Evolutionary conservation across 2,113 vertebrate genomes (phyloP).

Genomic region (Hymenochirus boettgeri): DNA sequence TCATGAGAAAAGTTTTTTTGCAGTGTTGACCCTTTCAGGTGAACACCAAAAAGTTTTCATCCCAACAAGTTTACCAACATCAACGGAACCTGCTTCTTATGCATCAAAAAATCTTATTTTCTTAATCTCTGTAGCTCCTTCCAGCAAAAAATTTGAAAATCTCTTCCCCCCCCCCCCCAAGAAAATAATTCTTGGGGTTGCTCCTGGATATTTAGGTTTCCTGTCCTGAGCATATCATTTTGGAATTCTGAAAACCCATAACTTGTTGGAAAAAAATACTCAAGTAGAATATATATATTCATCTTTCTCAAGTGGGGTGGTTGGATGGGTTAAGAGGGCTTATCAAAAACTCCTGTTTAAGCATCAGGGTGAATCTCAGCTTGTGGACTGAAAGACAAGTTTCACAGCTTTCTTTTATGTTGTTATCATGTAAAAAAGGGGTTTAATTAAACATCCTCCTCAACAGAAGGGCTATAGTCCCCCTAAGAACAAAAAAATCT

Average conservation of each 20-base stretch:
- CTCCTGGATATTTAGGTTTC: constrained; percentile 16
- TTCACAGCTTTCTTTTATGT: background rate
- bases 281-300: too few relatives aligned
- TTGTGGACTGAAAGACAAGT: background rate
- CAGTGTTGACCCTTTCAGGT: background rate
- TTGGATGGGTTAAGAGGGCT: constrained; percentile 5
- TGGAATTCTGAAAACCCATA: background rate
- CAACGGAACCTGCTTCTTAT: too few relatives aligned
- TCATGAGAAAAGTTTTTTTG: background rate
- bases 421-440: constrained; percentile 9
- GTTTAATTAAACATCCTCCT: background rate
- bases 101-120: too few relatives aligned
- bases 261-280: too few relatives aligned
- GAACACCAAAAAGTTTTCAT: background rate
- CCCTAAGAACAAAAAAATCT: background rate
- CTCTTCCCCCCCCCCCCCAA: too few relatives aligned
- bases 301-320: background rate
- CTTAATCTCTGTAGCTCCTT: too few relatives aligned
- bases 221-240: background rate
- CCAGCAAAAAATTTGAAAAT: too few relatives aligned
- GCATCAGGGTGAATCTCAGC: background rate
- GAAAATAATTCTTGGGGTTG: too few relatives aligned
- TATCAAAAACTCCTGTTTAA: background rate
- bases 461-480: background rate
- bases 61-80: too few relatives aligned